Base-by-base conservation (phyloP, 2,888 invertebrate species). In the Hesperia comma region DNA sequence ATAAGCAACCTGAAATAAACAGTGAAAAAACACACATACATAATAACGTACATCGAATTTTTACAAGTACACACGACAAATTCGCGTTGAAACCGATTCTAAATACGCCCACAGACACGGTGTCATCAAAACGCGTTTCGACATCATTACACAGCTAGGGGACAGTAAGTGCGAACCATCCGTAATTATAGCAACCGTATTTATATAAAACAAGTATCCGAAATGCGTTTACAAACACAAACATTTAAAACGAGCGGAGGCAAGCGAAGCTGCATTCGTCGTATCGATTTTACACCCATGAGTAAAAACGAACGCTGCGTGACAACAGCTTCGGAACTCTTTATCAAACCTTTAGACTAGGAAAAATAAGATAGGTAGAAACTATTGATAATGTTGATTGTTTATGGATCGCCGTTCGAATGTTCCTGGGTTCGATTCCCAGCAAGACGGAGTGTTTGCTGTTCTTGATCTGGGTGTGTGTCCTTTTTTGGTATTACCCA, bases 211-310 rank as follows among this genome's bases (percentile, higher is more conserved):
- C 53, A 62, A 67, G 62, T 69, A 68, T 63, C 61, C 69, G 67
- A 69, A 69, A 70, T 68, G 70, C 67, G 70, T 70, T 70, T 71
- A 74, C 71, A 75, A 75, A 74, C 71, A 74, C 72, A 54, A 60
- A 80, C 81, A 74, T 75, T 81, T 80, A 80, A 70, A 70, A 73
- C 72, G 73, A 71, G 74, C 71, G 71, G 75, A 77, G 82, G 82
- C 83, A 81, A 82, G 82, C 80, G 81, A 85, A 85, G 85, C 85
- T 84, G 82, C 84, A 83, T 81, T 80, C 82, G 81, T 85, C 84
- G 87, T 90, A 90, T 90, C 84, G 90, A 90, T 90, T 89, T 90
- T 85, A 86, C 85, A 87, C 87, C 87, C 85, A 85, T 80, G 80
- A 74, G 75, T 70, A 80, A 84, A 87, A 87, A 87, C 84, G 83